Base-by-base conservation (phyloP, 2,888 invertebrate genomes). In the Pheosia tremula region DNA sequence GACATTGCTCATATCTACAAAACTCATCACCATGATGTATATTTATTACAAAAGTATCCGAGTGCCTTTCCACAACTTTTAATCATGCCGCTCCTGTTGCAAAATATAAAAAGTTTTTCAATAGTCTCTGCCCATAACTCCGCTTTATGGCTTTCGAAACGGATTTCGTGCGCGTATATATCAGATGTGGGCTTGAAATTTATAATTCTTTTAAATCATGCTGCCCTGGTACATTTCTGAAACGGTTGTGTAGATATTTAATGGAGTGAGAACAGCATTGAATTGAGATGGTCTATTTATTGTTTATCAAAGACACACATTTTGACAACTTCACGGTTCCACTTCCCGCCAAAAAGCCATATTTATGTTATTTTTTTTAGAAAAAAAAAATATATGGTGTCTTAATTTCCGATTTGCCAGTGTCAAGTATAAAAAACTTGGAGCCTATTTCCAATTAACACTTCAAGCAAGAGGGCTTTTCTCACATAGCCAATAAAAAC, bases 61-160 rank as follows among this genome's bases (percentile, higher is more conserved):
- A 24, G 50, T 50, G 24, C 5, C 5, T 47, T 47, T 47, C 47
- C 47, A 47, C 47, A 53, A 53, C 53, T 53, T 53, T 53, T 53
- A 50, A 47, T 53, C 13, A 57, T 36, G 43, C 39, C 37, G 10
- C 39, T n/a, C 10, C 43, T 38, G 45, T 41, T 36, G 55, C 41
- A 39, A 54, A 45, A 62, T 49, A 50, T 56, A 24, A 58, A 56
- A 68, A 61, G 57, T 64, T 68, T 64, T 64, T 58, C 50, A 68
- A 68, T 68, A 56, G n/a, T 24, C 49, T 43, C 24, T 50, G 6
- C 13, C 56, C 36, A n/a, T 45, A 58, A 58, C 49, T 58, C 55
- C 11, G 9, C 13, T 61, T 64, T 54, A 41, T 43, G 54, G 57
- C 43, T 55, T 58, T 64, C 47, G 41, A 52, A 63, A 49, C 36